A percentile compares a stretch with the other conserved stretches of the same genome.
phyloP scores from a whole-genome alignment of 2,113 vertebrate species.

The Plectropomus leopardus region DNA sequence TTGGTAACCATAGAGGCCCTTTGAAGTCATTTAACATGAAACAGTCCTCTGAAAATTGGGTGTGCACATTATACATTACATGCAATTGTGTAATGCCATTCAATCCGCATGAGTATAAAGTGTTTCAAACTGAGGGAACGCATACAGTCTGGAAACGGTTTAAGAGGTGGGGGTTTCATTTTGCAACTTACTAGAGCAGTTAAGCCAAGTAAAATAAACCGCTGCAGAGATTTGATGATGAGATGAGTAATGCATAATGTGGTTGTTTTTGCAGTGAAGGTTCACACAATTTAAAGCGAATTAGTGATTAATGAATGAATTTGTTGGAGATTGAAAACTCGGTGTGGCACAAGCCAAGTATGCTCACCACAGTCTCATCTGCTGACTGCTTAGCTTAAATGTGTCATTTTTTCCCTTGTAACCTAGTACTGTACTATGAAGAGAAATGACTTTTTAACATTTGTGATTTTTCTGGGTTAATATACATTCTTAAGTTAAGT shows the following conservation, averaged over 20 bases:
- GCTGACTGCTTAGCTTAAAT: conserved; percentile 23
- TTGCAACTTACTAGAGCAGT: conserved; percentile 57
- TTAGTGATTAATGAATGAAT: conserved; percentile 17
- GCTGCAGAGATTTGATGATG: conserved; percentile 64
- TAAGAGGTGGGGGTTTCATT: conserved; percentile 46
- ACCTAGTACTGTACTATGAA: too few relatives aligned
- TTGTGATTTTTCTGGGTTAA: conserved; percentile 6
- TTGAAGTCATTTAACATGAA: conserved; percentile 69
- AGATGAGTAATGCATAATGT: conserved; percentile 70
- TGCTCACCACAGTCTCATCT: neutral
- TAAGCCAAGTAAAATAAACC: conserved; percentile 76
- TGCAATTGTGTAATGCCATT: conserved; percentile 65
- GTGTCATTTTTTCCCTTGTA: neutral
- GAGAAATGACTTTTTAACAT: conserved; percentile 3
- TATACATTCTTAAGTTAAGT: neutral
- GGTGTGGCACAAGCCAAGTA: neutral
- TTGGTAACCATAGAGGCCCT: conserved; percentile 61
- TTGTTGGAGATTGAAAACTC: conserved; percentile 15
- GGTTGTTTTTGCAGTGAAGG: conserved; percentile 50
- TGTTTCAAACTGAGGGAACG: conserved; percentile 61
- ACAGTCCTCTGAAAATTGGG: conserved; percentile 61
- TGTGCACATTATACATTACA: conserved; percentile 65
- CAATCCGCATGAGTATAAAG: conserved; percentile 56
- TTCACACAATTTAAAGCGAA: conserved; percentile 49
- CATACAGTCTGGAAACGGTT: conserved; percentile 75